Percentiles rank a stretch among this genome's conserved stretches.
These are phyloP conservation scores for Andrena haemorrhoa DNA, from an alignment of 2,888 invertebrate species.

Conservation along the genomic window DNA sequence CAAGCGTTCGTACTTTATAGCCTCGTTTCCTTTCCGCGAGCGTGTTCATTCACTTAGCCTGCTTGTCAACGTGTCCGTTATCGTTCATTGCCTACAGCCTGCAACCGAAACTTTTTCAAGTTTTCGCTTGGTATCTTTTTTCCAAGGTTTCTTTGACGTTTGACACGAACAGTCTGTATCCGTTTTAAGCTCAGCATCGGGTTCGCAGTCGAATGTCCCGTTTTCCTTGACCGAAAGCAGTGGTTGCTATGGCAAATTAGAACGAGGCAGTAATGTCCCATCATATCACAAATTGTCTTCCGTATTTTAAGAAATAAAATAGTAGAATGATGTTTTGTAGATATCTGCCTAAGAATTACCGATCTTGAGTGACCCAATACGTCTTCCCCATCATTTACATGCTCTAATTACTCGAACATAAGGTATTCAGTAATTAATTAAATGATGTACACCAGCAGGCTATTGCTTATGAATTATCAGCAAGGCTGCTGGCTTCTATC, in stretches of 20 bases:
- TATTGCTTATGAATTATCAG: slow-evolving; percentile 33
- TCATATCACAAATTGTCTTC: no score
- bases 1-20: slow-evolving; percentile 61
- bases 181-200: slow-evolving; percentile 14
- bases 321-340: no score
- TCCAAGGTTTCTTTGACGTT: slow-evolving; percentile 33
- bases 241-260: not conserved
- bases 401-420: not conserved
- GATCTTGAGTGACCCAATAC: not conserved
- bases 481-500: not conserved
- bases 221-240: not conserved
- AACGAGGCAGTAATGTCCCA: no score
- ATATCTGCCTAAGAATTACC: not conserved
- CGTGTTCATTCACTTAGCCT: slow-evolving; percentile 46
- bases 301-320: no score
- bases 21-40: slow-evolving; percentile 44
- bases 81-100: slow-evolving; percentile 31
- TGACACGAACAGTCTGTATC: slow-evolving; percentile 21
- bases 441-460: not conserved
- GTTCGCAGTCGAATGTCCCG: not conserved
- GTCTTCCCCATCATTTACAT: not conserved
- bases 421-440: not conserved
- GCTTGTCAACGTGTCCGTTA: slow-evolving; percentile 54
- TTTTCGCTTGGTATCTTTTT: slow-evolving; percentile 35
- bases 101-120: slow-evolving; percentile 52